These are phyloP conservation scores for Chlorocebus sabaeus DNA, from an alignment of 2,113 vertebrate species.

Conservation along the genomic window DNA sequence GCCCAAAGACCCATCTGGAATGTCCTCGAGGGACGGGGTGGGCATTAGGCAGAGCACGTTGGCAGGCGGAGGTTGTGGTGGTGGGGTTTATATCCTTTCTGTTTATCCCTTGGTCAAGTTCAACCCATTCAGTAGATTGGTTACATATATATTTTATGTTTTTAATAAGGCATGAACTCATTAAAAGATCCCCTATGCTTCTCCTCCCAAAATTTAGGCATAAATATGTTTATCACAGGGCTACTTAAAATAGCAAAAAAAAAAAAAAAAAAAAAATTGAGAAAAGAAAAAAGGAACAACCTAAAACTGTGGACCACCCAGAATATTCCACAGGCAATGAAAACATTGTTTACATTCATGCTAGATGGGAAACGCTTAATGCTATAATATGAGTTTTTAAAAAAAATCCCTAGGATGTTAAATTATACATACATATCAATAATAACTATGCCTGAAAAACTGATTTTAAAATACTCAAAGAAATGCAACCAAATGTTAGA, in stretches of 20 bases:
- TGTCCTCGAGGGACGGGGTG: background rate
- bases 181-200: background rate
- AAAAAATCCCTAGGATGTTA: background rate
- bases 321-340: background rate
- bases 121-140: background rate
- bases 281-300: background rate
- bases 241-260: background rate
- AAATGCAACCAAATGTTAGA: slow-evolving; percentile 23
- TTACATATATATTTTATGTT: background rate
- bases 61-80: background rate
- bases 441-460: slow-evolving; percentile 33
- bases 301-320: background rate
- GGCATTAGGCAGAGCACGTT: background rate
- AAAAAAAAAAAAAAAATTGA: background rate
- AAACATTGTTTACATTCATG: background rate
- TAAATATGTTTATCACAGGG: background rate
- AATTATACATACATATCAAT: slow-evolving; percentile 52
- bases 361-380: slow-evolving; percentile 12
- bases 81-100: background rate
- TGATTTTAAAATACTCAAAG: slow-evolving; percentile 24
- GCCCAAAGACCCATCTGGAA: rapidly evolving
- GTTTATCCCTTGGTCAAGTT: background rate
- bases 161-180: background rate
- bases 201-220: background rate
- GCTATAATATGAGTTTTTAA: background rate